A percentile compares a stretch with the other conserved stretches of the same genome.
These are phyloP conservation scores for Drymodes brunneopygia DNA, from an alignment of 2,113 vertebrate species.

Conservation along the genomic window DNA sequence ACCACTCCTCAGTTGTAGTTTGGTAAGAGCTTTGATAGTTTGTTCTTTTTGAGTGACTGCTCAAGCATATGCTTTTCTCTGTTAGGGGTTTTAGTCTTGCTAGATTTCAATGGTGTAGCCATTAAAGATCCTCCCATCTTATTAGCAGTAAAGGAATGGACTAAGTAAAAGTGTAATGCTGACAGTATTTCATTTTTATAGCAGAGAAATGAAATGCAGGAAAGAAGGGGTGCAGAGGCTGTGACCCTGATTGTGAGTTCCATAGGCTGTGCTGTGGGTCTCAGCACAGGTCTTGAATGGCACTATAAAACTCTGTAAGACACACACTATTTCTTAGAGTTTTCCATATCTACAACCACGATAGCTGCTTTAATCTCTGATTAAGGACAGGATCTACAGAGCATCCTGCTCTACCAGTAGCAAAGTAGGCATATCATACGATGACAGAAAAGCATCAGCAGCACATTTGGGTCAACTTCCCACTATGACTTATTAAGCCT, in stretches of 20 bases:
- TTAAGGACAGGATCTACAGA: not conserved
- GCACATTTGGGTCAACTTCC: slow-evolving; percentile 37
- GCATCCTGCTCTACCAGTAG: not conserved
- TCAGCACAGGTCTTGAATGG: not conserved
- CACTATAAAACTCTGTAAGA: not conserved
- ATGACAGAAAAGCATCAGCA: slow-evolving; percentile 38
- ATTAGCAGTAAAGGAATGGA: not conserved
- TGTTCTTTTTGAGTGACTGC: not conserved
- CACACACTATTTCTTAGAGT: not conserved
- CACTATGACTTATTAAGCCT: slow-evolving; percentile 55
- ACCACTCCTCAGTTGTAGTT: not conserved
- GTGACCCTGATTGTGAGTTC: not conserved
- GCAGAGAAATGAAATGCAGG: not conserved
- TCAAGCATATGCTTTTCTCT: not conserved
- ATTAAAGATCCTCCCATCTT: not conserved
- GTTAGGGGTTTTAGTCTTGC: not conserved
- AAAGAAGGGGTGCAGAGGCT: not conserved
- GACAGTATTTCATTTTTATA: not conserved
- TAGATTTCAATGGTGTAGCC: not conserved
- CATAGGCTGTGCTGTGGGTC: not conserved
- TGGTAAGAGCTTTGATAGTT: not conserved
- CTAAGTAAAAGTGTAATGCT: not conserved
- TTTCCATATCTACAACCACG: not conserved
- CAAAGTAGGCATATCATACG: not conserved
- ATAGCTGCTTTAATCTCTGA: slow-evolving; percentile 45